Percentiles rank a stretch among this genome's conserved stretches.
Evolutionary conservation across 2,797 vertebrate species (phyloP).

Genomic region (Amniataba percoides): DNA sequence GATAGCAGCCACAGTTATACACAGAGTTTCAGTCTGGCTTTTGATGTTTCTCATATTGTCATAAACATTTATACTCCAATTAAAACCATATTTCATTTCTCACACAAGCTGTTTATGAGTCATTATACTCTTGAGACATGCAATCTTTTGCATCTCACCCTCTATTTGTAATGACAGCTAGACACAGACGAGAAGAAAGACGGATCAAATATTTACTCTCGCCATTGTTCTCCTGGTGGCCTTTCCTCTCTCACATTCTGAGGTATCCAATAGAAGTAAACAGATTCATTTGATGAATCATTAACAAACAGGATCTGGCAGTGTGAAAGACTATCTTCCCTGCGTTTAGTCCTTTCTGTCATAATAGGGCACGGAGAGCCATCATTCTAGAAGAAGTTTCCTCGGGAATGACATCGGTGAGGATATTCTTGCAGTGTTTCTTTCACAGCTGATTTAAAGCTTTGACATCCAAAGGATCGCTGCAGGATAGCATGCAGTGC

Average conservation of each 20-base stretch:
- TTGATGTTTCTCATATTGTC: conserved; percentile 67
- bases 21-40: conserved; percentile 58
- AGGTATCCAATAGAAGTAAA: conserved; percentile 68
- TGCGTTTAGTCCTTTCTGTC: conserved; percentile 25
- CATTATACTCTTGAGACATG: conserved; percentile 46
- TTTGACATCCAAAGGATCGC: conserved; percentile 45
- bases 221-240: conserved; percentile 80
- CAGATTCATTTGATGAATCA: conserved; percentile 70
- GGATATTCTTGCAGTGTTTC: conserved; percentile 26
- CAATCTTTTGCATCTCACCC: conserved; percentile 67
- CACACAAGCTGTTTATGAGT: conserved; percentile 72
- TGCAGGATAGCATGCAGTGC: conserved; percentile 30
- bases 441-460: conserved; percentile 40
- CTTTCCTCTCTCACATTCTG: conserved; percentile 67
- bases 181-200: conserved; percentile 80
- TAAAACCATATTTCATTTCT: conserved; percentile 82
- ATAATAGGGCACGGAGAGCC: conserved; percentile 27
- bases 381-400: conserved; percentile 12
- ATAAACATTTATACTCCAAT: conserved; percentile 83
- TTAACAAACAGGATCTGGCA: conserved; percentile 70
- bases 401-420: conserved; percentile 27
- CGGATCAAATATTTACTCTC: conserved; percentile 85
- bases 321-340: conserved; percentile 36
- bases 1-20: conserved; percentile 67
- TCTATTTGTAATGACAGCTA: conserved; percentile 79